A percentile compares a stretch with the other conserved stretches of the same genome.
These are phyloP conservation scores for Oxyura jamaicensis DNA, from an alignment of 2,113 vertebrate species.

Conservation along the genomic window DNA sequence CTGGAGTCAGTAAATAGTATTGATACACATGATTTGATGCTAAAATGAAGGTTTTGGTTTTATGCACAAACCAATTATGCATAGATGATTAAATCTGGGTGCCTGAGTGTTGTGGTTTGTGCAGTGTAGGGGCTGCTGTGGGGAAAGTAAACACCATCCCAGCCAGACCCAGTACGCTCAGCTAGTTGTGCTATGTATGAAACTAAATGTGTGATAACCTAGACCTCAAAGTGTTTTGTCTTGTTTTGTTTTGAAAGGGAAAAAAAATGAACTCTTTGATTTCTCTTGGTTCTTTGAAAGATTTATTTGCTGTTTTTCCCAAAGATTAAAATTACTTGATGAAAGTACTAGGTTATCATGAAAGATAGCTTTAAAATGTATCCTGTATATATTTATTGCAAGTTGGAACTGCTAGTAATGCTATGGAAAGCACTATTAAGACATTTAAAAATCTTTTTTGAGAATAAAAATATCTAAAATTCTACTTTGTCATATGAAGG, in stretches of 20 bases:
- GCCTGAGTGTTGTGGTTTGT: not conserved
- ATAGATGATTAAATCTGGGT: not conserved
- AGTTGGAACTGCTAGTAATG: not conserved
- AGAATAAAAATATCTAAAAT: not conserved
- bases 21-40: not conserved
- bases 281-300: not conserved
- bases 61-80: not conserved
- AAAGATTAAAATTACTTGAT: not conserved
- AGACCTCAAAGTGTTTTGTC: not conserved
- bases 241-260: not conserved
- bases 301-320: not conserved
- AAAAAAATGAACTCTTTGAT: not conserved
- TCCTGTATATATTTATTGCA: not conserved
- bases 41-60: not conserved
- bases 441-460: not conserved
- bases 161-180: not conserved
- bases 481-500: not conserved
- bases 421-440: not conserved
- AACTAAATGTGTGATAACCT: not conserved
- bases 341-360: not conserved
- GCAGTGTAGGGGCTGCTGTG: not conserved
- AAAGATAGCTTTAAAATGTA: not conserved
- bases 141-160: not conserved
- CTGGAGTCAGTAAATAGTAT: not conserved
- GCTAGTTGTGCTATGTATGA: not conserved